These are phyloP conservation scores for Leucosticte australis DNA, from an alignment of 2,113 vertebrate species.

Conservation along the genomic window DNA sequence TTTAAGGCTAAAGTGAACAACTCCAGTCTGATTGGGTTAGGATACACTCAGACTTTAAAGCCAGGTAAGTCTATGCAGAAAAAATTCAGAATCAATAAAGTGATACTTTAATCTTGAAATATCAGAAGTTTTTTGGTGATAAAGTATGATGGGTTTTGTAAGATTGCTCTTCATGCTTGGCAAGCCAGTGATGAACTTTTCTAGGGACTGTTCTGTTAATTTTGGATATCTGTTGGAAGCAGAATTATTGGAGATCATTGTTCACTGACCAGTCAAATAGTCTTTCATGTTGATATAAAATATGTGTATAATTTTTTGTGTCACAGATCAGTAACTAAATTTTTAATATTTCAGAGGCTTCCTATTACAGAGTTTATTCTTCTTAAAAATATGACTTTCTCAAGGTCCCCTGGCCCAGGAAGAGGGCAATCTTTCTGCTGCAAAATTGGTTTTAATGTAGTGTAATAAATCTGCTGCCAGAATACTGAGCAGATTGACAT, in stretches of 20 bases:
- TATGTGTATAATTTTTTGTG: neutral
- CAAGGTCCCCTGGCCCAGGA: neutral
- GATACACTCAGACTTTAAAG: conserved; percentile 96
- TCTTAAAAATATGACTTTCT: neutral
- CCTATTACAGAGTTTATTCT: neutral
- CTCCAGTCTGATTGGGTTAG: conserved; percentile 94
- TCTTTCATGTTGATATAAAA: neutral
- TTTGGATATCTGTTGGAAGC: neutral
- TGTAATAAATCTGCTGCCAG: conserved; percentile 20
- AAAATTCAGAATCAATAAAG: neutral
- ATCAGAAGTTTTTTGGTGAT: neutral
- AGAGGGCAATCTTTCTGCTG: neutral
- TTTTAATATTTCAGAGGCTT: neutral
- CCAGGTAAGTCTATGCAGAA: conserved; percentile 80
- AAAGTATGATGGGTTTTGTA: neutral
- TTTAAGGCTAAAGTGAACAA: conserved; percentile 98
- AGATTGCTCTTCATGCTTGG: neutral
- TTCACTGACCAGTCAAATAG: neutral
- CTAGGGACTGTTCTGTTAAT: neutral
- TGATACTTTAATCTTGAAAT: neutral
- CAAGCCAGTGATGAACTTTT: neutral
- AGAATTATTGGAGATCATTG: neutral
- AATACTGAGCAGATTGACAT: neutral
- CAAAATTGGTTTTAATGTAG: neutral
- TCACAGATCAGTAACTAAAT: neutral